Evolutionary conservation across 64 coral and sea anemone genomes (phyloP), one percentile per base, ranked within the genome.

Genomic region (Pachyseris speciosa): DNA sequence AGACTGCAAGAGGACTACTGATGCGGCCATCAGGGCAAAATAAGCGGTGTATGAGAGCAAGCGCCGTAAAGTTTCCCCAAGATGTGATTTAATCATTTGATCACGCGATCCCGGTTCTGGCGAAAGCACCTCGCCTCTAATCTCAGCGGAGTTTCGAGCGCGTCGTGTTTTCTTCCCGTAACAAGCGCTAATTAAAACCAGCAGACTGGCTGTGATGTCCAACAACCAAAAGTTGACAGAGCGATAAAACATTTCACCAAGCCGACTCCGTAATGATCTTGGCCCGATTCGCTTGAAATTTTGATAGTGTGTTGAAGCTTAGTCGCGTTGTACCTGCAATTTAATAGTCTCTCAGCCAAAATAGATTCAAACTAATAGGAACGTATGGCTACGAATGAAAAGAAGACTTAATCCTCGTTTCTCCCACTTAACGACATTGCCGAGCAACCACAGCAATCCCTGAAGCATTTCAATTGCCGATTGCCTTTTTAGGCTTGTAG

Each of bases 141-240:
- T 30, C 24, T 53, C 36, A 4, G 5, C 22, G 4, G 37, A n/a
- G 51, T 65, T 30, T 41, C 51, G 29, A 10, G 16, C 59, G 1
- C 75, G 17, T 36, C 75, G 75, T 22, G 29, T 34, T 24, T 36
- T 60, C 31, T 90, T 90, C 0, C 87, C 87, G 27, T 90, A 80
- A 44, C 60, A 67, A 19, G 87, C 87, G 49, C 87, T 90, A 30
- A 47, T 50, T 32, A 90, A 66, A 3, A 90, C 74, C 37, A 78
- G 39, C 27, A 89, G 32, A 32, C 86, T 89, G 5, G 86, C 57
- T 20, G 75, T 49, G 3, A 78, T 29, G 60, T 89, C 86, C 34
- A 89, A 31, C 37, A 89, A 44, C 33, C 72, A 63, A 17, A 89
- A 89, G 22, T 89, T 89, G 0, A 78, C 58, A 66, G 57, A 43